Base-by-base conservation (phyloP, 1,140 invertebrate species). In the Laodelphax striatellus region DNA sequence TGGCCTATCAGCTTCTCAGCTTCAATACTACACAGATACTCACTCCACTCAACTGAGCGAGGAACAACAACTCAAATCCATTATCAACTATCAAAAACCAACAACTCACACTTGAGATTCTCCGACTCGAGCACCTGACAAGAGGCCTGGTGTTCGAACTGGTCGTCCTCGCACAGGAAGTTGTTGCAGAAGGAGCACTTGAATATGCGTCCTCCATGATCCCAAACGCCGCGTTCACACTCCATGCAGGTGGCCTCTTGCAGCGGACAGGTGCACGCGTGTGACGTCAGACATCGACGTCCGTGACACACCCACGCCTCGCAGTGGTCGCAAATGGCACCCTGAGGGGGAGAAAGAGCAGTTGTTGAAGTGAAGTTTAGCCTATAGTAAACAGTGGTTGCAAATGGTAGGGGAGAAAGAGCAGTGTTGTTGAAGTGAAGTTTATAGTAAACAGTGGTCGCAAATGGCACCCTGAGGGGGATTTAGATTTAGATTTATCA, bases 301-400 rank as follows among this genome's bases (percentile, higher is more conserved):
- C 92, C 91, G 72, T 98, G 94, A 68, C 95, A 98, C 5, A 98
- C 83, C 92, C 93, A 98, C 0, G 94, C 94, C 79, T 98, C 95
- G 72, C 94, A 98, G 71, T 92, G 93, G 76, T 98, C 94, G 76
- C 94, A 98, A 65, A 98, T 91, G 3, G 94, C 94, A 64, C 94
- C 94, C 89, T 92, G 68, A 4, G 74, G 71, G 31, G 58, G 54
- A 56, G 44, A 22, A 53, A 22, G 13, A 53, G 5, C 38, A 22
- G 52, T n/a, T n/a, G n/a, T n/a, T n/a, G n/a, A n/a, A n/a, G n/a
- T n/a, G n/a, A n/a, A n/a, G n/a, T n/a, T n/a, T n/a, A n/a, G n/a
- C n/a, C n/a, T n/a, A n/a, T n/a, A n/a, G n/a, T n/a, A n/a, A n/a
- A n/a, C n/a, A n/a, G n/a, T n/a, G n/a, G n/a, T n/a, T n/a, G n/a